phyloP scores from a whole-genome alignment of 2,113 vertebrate species.

The Peromyscus maniculatus region DNA sequence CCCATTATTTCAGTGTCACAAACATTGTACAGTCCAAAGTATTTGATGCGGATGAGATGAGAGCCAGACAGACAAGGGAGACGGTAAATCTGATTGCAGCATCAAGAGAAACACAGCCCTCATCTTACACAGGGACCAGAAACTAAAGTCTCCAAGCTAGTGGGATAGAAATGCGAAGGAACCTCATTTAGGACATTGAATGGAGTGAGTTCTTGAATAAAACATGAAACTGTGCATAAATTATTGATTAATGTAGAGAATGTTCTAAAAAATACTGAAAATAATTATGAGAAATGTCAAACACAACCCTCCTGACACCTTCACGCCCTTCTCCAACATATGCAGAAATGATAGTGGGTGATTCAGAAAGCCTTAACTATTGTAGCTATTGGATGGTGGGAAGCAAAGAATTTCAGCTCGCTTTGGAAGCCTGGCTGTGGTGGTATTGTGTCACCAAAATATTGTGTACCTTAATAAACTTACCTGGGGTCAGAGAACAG shows the following conservation, averaged over 20 bases:
- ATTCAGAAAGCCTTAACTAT: background rate
- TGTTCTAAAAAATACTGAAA: conserved; percentile 18
- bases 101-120: background rate
- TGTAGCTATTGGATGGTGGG: background rate
- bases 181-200: background rate
- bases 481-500: too few relatives aligned
- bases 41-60: background rate
- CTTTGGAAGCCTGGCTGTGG: background rate
- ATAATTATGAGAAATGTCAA: background rate
- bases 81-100: background rate
- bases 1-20: background rate
- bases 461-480: too few relatives aligned
- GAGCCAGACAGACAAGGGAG: background rate
- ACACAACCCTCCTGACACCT: background rate
- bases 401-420: background rate
- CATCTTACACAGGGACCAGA: background rate
- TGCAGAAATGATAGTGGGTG: background rate
- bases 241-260: background rate
- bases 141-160: background rate
- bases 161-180: background rate
- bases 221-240: background rate
- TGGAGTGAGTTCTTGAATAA: conserved; percentile 17
- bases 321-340: rapidly evolving
- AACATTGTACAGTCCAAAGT: background rate
- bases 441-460: too few relatives aligned